Percentiles rank a stretch among this genome's conserved stretches.
Conservation (phyloP, 2,888 invertebrate genomes). For the Ichneumon xanthorius region DNA sequence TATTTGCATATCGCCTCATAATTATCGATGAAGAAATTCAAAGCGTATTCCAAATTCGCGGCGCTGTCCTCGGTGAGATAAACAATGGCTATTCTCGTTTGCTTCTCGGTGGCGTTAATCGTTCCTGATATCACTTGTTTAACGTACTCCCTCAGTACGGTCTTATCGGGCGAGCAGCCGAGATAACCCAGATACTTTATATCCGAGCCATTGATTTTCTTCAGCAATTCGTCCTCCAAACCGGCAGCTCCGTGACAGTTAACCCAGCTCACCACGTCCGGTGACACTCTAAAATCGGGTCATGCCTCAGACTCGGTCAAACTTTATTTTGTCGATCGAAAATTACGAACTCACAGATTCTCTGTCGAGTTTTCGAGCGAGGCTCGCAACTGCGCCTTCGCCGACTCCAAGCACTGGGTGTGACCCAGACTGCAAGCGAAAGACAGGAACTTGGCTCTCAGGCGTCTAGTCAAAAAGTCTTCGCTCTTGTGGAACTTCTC, state of each 20-base stretch:
- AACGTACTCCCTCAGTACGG: constrained; percentile 79
- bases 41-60: constrained; percentile 66
- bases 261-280: constrained; percentile 84
- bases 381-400: constrained; percentile 69
- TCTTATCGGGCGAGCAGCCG: constrained; percentile 83
- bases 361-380: constrained; percentile 61
- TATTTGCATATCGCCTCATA: constrained; percentile 63
- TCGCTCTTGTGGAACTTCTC: constrained; percentile 69
- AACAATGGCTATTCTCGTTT: constrained; percentile 53
- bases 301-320: not conserved
- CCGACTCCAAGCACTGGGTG: constrained; percentile 80
- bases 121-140: constrained; percentile 53
- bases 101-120: constrained; percentile 47
- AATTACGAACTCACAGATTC: constrained; percentile 65
- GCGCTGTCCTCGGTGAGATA: constrained; percentile 54
- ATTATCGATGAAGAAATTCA: constrained; percentile 69
- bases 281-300: constrained; percentile 83
- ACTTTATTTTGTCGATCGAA: not conserved
- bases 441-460: constrained; percentile 76
- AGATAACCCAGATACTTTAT: constrained; percentile 76
- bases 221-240: constrained; percentile 59
- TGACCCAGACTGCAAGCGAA: constrained; percentile 84
- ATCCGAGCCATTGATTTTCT: constrained; percentile 73
- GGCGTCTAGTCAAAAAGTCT: constrained; percentile 76
- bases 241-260: constrained; percentile 85